Conservation (phyloP, 2,797 vertebrate genomes). For the Tenualosa ilisha region DNA sequence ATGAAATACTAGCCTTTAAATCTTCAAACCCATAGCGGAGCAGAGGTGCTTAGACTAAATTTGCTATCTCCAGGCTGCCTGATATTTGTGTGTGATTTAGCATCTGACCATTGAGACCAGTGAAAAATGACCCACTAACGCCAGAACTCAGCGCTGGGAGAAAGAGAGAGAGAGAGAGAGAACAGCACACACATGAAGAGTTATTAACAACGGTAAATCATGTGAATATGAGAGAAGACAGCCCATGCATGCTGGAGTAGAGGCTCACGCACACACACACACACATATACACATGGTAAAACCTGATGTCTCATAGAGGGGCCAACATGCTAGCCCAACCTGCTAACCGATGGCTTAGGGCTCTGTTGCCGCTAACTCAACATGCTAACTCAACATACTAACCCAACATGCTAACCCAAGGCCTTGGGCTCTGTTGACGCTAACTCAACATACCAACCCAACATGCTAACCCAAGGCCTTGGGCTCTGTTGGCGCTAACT, state of each 20-base stretch:
- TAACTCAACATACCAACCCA: too few species aligned
- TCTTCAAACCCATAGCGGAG: neutral
- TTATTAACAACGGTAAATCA: conserved; percentile 19
- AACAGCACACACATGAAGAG: neutral
- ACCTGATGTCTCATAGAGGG: too few species aligned
- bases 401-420: too few species aligned
- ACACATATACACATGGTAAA: neutral
- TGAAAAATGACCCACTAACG: neutral
- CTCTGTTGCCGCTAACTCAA: too few species aligned
- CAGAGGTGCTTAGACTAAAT: conserved; percentile 7
- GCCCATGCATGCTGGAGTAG: neutral
- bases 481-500: too few species aligned
- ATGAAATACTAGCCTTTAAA: conserved; percentile 1
- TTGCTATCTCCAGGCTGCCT: neutral
- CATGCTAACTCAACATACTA: too few species aligned
- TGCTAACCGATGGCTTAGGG: too few species aligned
- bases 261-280: neutral
- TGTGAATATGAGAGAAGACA: neutral
- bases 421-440: too few species aligned
- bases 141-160: neutral
- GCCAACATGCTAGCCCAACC: too few species aligned
- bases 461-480: too few species aligned
- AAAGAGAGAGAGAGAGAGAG: neutral
- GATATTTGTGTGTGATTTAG: conserved; percentile 2
- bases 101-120: neutral